Evolutionary conservation across 2,797 vertebrate species (phyloP).

Genomic region (Poecile montanus): DNA sequence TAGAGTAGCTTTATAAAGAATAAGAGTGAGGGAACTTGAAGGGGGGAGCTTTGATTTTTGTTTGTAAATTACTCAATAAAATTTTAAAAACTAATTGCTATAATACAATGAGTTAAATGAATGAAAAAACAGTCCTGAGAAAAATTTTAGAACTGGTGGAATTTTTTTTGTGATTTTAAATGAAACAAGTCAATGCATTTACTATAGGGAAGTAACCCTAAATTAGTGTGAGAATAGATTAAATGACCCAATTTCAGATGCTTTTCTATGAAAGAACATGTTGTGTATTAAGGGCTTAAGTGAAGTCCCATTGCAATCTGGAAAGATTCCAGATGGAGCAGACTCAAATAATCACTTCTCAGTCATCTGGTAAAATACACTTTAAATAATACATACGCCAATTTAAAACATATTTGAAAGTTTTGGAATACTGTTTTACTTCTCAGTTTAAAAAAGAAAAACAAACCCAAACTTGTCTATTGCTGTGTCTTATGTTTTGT

Average conservation of each 20-base stretch:
- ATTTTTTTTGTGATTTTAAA: neutral
- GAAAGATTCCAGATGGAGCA: neutral
- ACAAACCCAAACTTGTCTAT: neutral
- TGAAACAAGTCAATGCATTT: neutral
- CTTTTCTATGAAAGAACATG: neutral
- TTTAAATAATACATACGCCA: neutral
- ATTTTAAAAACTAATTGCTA: neutral
- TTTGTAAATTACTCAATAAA: neutral
- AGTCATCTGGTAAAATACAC: neutral
- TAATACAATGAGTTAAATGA: neutral
- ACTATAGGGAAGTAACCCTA: neutral
- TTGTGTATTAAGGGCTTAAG: neutral
- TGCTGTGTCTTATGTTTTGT: neutral
- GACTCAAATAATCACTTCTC: neutral
- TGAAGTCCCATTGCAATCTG: neutral
- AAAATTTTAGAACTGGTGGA: neutral
- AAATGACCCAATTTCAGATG: neutral
- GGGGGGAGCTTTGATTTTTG: rapidly evolving
- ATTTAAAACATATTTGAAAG: neutral
- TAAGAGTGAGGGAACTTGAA: neutral
- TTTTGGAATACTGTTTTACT: neutral
- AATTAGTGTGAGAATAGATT: neutral
- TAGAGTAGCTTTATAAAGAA: neutral
- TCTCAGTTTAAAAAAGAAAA: neutral
- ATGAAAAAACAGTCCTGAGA: neutral